Percentiles rank a stretch among this genome's conserved stretches.
phyloP scores from a whole-genome alignment of 2,113 vertebrate genomes.

The Odontesthes bonariensis region DNA sequence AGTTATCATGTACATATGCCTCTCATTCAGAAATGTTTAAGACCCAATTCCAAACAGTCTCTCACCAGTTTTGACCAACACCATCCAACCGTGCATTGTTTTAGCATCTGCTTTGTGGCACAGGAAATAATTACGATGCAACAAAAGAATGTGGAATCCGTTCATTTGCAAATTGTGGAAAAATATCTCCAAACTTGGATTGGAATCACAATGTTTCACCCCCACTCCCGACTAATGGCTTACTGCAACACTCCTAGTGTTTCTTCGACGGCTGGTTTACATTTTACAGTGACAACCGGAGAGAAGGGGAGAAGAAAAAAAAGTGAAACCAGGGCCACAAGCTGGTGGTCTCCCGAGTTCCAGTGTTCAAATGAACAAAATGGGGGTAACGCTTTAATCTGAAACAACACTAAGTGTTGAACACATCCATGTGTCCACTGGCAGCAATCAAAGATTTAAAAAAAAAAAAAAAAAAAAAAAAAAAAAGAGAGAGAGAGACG shows the following conservation, averaged over 20 bases:
- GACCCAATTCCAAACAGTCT: constrained; percentile 10
- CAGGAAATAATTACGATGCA: constrained; percentile 68
- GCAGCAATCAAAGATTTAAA: constrained; percentile 43
- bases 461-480: background rate
- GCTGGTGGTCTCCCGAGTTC: constrained; percentile 53
- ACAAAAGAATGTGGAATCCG: constrained; percentile 69
- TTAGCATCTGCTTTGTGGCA: constrained; percentile 63
- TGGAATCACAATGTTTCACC: constrained; percentile 68
- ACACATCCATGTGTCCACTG: constrained; percentile 67
- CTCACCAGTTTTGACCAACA: constrained; percentile 34
- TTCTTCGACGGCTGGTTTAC: constrained; percentile 66
- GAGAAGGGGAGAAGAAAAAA: constrained; percentile 1
- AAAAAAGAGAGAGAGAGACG: constrained; percentile 15
- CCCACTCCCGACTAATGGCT: constrained; percentile 47
- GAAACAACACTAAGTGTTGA: constrained; percentile 72
- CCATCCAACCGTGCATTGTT: constrained; percentile 47
- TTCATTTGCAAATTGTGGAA: constrained; percentile 74
- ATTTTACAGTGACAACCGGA: constrained; percentile 64
- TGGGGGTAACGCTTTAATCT: constrained; percentile 55
- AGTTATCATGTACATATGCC: constrained; percentile 47
- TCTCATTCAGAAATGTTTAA: constrained; percentile 23
- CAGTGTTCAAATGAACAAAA: constrained; percentile 68
- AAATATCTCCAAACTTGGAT: constrained; percentile 74
- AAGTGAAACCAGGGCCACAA: constrained; percentile 26
- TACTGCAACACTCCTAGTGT: constrained; percentile 56